These are phyloP conservation scores for Aphelinus certus DNA, from an alignment of 1,140 invertebrate species.

Conservation along the genomic window DNA sequence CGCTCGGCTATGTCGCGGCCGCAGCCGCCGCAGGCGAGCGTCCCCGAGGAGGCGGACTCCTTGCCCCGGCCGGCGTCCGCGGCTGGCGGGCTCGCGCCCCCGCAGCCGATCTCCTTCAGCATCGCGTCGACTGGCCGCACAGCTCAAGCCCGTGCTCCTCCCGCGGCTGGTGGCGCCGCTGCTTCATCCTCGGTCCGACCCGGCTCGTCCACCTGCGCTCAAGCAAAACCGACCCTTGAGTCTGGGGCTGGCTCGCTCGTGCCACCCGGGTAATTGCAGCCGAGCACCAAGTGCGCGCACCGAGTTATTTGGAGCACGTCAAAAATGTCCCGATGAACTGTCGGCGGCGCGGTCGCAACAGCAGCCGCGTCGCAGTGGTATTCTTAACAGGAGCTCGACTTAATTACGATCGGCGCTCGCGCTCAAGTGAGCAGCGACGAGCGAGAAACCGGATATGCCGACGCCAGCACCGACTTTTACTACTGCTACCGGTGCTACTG, in stretches of 20 bases:
- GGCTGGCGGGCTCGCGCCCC: slow-evolving; percentile 57
- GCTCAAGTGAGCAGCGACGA: slow-evolving; percentile 3
- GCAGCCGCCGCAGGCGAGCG: slow-evolving; percentile 60
- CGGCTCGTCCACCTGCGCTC: too few species aligned
- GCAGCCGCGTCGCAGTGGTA: slow-evolving; percentile 11
- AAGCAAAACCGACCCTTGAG: too few species aligned
- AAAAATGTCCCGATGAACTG: too few species aligned
- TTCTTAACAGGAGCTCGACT: slow-evolving; percentile 35
- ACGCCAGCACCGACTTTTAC: too few species aligned
- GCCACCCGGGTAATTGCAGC: too few species aligned
- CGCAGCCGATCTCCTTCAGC: slow-evolving; percentile 65
- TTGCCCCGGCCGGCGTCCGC: slow-evolving; percentile 45
- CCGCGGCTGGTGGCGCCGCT: background rate
- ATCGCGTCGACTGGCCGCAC: slow-evolving; percentile 40
- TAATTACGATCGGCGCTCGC: slow-evolving; percentile 28
- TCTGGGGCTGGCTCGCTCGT: too few species aligned
- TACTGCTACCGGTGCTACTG: too few species aligned
- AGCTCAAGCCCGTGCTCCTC: background rate
- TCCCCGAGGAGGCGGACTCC: background rate
- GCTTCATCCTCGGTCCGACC: background rate
- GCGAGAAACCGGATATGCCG: slow-evolving; percentile 36
- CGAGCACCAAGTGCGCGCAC: too few species aligned
- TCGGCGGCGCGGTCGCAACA: too few species aligned
- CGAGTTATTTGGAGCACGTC: too few species aligned
- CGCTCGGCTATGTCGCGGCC: slow-evolving; percentile 63